A percentile compares a stretch with the other conserved stretches of the same genome.
These are phyloP conservation scores for Scytalopus superciliaris DNA, from an alignment of 2,113 vertebrate genomes.

Conservation along the genomic window DNA sequence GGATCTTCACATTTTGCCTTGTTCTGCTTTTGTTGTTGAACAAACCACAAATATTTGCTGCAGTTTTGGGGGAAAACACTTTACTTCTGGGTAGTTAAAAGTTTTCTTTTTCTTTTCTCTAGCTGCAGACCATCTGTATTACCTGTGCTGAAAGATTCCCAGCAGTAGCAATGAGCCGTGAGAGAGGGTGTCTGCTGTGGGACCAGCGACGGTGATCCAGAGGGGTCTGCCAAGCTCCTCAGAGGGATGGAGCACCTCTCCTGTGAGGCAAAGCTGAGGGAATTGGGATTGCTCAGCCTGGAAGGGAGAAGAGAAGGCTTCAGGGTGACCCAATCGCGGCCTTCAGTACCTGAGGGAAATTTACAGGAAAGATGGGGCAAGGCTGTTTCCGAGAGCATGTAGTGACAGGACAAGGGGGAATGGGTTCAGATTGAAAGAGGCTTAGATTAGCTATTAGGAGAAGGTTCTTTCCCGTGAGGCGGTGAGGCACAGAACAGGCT, in stretches of 20 bases:
- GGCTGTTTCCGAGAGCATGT: not conserved
- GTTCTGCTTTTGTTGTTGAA: not conserved
- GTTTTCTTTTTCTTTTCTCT: not conserved
- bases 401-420: not conserved
- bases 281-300: no score
- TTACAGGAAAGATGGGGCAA: not conserved
- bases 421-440: not conserved
- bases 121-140: accelerated
- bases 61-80: accelerated
- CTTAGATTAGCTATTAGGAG: not conserved
- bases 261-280: not conserved
- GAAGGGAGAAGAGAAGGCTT: not conserved
- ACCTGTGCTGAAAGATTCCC: not conserved
- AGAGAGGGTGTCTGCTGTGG: not conserved
- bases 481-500: not conserved
- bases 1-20: not conserved
- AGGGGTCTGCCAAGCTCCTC: not conserved
- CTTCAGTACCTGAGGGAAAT: not conserved
- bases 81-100: not conserved
- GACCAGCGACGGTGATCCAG: not conserved
- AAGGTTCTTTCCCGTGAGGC: not conserved
- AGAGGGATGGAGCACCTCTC: not conserved
- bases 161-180: accelerated
- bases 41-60: not conserved
- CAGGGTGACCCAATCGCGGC: not conserved